These are phyloP conservation scores for Drosophila littoralis DNA, from an alignment of 1,140 invertebrate species.

Conservation along the genomic window DNA sequence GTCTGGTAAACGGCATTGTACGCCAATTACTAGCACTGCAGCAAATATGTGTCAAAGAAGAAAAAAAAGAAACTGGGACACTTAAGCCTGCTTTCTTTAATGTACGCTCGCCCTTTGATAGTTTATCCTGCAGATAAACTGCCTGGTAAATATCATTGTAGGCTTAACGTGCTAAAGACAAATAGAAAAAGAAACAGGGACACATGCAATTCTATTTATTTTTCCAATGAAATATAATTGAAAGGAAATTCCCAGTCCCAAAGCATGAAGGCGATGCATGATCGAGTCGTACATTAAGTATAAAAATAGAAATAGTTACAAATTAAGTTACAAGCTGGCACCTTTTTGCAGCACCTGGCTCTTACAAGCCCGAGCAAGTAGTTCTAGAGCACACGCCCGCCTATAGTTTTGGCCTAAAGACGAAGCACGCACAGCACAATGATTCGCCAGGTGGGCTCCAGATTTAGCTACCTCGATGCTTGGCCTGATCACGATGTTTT, in stretches of 20 bases:
- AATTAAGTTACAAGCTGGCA: conserved; percentile 76
- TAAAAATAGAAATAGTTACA: neutral
- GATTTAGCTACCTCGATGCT: neutral
- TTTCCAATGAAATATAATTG: too few relatives aligned
- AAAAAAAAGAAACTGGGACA: too few relatives aligned
- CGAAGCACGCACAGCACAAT: conserved; percentile 82
- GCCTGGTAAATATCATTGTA: neutral
- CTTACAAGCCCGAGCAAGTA: conserved; percentile 88
- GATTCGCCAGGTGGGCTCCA: conserved; percentile 69
- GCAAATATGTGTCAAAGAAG: too few relatives aligned
- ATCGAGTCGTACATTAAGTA: neutral
- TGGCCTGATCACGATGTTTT: neutral
- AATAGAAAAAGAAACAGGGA: too few relatives aligned
- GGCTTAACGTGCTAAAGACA: too few relatives aligned
- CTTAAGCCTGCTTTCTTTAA: neutral
- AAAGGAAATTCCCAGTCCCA: too few relatives aligned
- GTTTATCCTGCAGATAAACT: neutral
- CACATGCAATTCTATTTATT: too few relatives aligned
- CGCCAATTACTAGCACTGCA: too few relatives aligned
- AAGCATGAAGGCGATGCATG: too few relatives aligned
- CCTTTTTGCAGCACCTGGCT: conserved; percentile 84
- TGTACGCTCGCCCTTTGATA: neutral
- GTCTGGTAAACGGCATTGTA: neutral
- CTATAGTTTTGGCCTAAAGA: conserved; percentile 87
- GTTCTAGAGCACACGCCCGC: conserved; percentile 87